Conservation (phyloP, 1,140 invertebrate species). For the Elymnias hypermnestra region DNA sequence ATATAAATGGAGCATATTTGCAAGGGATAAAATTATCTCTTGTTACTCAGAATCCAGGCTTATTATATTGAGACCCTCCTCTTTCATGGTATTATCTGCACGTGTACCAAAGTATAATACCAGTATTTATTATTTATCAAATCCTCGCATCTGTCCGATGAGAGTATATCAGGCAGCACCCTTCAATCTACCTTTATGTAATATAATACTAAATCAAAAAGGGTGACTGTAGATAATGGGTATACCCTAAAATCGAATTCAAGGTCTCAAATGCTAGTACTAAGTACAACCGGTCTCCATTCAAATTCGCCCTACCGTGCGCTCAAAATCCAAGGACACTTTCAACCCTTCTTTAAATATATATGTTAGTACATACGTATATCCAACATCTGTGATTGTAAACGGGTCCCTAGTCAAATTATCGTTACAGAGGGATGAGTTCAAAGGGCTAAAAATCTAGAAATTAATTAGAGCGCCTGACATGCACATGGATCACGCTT, state of each 20-base stretch:
- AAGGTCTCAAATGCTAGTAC: slow-evolving; percentile 1
- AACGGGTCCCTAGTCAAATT: too few species aligned
- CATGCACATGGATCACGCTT: too few species aligned
- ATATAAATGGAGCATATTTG: too few species aligned
- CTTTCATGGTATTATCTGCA: neutral
- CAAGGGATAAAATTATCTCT: neutral
- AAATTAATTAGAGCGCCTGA: too few species aligned
- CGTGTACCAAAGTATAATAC: neutral
- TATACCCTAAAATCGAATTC: neutral
- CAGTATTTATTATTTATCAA: neutral
- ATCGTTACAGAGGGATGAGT: too few species aligned
- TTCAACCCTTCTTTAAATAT: neutral
- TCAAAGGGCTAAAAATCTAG: too few species aligned
- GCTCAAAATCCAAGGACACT: neutral
- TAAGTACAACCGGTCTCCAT: neutral
- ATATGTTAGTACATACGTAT: neutral
- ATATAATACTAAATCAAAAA: neutral
- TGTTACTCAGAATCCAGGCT: neutral
- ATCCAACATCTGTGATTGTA: too few species aligned
- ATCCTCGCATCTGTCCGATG: neutral
- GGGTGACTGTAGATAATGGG: neutral
- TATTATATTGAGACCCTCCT: neutral
- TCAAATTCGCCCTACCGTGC: neutral
- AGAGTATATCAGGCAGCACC: neutral
- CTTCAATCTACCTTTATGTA: neutral